Base-by-base conservation (phyloP, 2,888 invertebrate species). In the Lasioglossum vierecki region DNA sequence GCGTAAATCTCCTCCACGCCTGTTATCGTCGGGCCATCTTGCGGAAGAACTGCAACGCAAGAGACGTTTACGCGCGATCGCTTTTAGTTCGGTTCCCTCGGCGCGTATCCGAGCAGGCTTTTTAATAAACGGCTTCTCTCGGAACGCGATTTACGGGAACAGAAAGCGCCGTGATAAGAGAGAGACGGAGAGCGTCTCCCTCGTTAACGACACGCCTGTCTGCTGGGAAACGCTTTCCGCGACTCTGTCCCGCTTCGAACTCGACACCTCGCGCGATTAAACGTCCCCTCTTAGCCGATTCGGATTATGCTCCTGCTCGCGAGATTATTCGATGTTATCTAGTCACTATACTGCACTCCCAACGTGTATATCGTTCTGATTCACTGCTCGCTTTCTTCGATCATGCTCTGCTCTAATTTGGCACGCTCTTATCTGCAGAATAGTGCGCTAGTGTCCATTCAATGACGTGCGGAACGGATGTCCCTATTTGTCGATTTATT, bases 1-100 rank as follows among this genome's bases (percentile, higher is more conserved):
- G 95, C 95, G 92, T 96, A 96, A 87, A 95, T 94, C 85, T 95
- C 94, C 90, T 95, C 95, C 90, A 95, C 95, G 2, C 96, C 96
- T 18, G 95, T 95, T 91, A 96, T 96, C 91, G 94, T 94, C 35
- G 96, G 96, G 79, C 94, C 95, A 83, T 95, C 95, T 82, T 93
- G 93, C 9, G 96, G 95, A 53, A 95, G 92, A 77, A 94, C 96
- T 96, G 94, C 26, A 93, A 74, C 77, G 71, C 9, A 53, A 46
- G 72, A 80, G 46, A 71, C 79, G n/a, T 75, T 78, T 78, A 84
- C 80, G 80, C 53, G 66, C 72, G 77, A 35, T 66, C 68, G 83
- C 49, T 72, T 15, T 39, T 30, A 68, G 39, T 57, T 63, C 63
- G 18, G 68, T 18, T 30, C 60, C 44, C 41, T 39, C 13, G 49